These are phyloP conservation scores for Drosophila carrolli DNA, from an alignment of 1,140 invertebrate species.

Conservation along the genomic window DNA sequence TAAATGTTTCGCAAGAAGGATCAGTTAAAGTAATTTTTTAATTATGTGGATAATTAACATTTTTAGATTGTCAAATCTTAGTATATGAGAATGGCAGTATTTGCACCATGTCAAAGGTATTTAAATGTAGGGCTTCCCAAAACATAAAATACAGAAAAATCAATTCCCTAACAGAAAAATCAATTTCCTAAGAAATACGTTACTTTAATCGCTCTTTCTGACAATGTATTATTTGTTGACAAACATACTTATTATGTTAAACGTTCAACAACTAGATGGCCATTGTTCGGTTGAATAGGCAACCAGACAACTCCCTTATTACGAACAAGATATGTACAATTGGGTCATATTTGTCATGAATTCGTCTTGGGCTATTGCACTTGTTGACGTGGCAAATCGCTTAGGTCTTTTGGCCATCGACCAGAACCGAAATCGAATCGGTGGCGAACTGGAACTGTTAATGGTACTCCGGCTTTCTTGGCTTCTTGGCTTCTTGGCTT, in stretches of 20 bases:
- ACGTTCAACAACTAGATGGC: neutral
- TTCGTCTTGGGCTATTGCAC: constrained; percentile 18
- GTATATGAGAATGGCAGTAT: neutral
- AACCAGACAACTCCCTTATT: neutral
- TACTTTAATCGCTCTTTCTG: too few species aligned
- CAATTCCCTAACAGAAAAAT: too few species aligned
- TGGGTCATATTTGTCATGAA: constrained; percentile 23
- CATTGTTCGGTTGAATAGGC: too few species aligned
- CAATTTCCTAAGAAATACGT: too few species aligned
- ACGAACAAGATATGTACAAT: neutral
- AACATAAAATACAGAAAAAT: too few species aligned
- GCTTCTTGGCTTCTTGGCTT: constrained; percentile 1
- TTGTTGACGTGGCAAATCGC: constrained; percentile 35
- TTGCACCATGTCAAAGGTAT: too few species aligned
- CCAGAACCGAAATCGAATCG: constrained; percentile 52
- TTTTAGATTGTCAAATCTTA: neutral
- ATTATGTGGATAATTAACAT: neutral
- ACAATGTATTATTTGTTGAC: neutral
- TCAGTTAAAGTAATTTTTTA: neutral
- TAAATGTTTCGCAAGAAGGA: constrained; percentile 8
- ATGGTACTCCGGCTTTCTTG: constrained; percentile 14
- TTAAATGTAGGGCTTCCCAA: too few species aligned
- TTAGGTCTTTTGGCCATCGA: constrained; percentile 17
- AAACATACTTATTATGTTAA: too few species aligned
- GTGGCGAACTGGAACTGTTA: constrained; percentile 44